Percentiles rank a stretch among this genome's conserved stretches.
Conservation (phyloP, 1,140 invertebrate species). For the Brachionus rubens region DNA sequence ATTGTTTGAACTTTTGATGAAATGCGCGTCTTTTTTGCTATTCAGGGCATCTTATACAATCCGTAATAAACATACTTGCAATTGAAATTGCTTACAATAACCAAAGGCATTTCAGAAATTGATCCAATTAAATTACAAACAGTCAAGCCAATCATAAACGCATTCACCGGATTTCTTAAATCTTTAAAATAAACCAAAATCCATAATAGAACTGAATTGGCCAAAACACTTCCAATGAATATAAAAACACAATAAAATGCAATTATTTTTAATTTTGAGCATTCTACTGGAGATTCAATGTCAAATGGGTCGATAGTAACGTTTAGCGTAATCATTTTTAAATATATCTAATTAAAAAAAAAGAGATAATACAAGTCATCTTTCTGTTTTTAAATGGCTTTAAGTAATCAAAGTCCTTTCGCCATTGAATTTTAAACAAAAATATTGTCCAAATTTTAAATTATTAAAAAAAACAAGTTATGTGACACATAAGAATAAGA, state of each 20-base stretch:
- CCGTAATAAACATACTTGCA: not conserved
- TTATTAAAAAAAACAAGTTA: too few relatives aligned
- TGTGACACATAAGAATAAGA: too few relatives aligned
- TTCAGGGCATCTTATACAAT: not conserved
- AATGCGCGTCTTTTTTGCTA: too few relatives aligned
- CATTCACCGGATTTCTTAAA: slow-evolving; percentile 12
- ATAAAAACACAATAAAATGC: slow-evolving; percentile 7
- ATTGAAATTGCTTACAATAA: slow-evolving; percentile 34
- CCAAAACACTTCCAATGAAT: not conserved
- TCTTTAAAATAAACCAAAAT: slow-evolving; percentile 15
- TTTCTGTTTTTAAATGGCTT: too few relatives aligned
- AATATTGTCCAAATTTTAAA: too few relatives aligned
- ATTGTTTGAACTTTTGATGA: too few relatives aligned
- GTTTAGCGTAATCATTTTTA: too few relatives aligned
- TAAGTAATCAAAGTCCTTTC: too few relatives aligned
- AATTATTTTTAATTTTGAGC: not conserved
- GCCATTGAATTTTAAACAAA: too few relatives aligned
- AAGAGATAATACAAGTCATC: too few relatives aligned
- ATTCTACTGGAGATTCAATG: not conserved
- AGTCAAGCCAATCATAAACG: slow-evolving; percentile 9
- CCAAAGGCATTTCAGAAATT: slow-evolving; percentile 2
- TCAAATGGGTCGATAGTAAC: not conserved
- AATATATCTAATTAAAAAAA: too few relatives aligned
- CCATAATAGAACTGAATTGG: slow-evolving; percentile 11
- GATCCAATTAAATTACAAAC: slow-evolving; percentile 11